phyloP scores from a whole-genome alignment of 2,113 vertebrate species.

The Cephalophus harveyi region DNA sequence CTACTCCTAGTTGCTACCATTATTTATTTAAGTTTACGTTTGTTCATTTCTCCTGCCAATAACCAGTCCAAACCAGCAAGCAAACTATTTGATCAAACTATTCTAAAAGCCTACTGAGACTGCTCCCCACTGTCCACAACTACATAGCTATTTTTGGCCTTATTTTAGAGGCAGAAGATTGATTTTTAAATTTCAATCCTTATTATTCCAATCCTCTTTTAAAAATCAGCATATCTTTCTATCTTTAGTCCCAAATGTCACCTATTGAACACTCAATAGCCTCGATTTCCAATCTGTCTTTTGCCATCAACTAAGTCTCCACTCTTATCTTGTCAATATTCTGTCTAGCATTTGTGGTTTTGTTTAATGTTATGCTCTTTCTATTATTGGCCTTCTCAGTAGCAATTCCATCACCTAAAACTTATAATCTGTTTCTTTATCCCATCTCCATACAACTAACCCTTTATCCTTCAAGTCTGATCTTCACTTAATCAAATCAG shows the following conservation, averaged over 20 bases:
- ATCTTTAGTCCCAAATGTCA: not conserved
- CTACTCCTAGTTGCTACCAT: not conserved
- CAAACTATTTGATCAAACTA: not conserved
- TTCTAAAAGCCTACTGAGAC: not conserved
- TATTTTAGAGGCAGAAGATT: not conserved
- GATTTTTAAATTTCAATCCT: not conserved
- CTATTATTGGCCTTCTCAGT: not conserved
- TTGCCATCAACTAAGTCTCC: not conserved
- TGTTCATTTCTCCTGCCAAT: not conserved
- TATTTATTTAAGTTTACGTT: not conserved
- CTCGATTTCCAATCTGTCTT: not conserved
- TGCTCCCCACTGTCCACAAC: not conserved
- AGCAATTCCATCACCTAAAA: not conserved
- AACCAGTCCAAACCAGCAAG: not conserved
- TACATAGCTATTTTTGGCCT: not conserved
- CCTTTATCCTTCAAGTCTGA: not conserved
- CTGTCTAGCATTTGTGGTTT: not conserved
- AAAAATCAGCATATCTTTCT: not conserved
- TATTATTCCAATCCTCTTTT: not conserved
- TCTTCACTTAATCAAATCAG: not conserved
- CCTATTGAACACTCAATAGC: not conserved
- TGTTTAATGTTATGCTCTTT: not conserved
- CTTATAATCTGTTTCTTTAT: not conserved
- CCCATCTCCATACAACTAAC: not conserved
- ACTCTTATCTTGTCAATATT: not conserved